These are phyloP conservation scores for Thomomys bottae DNA, from an alignment of 2,113 vertebrate species.

Conservation along the genomic window DNA sequence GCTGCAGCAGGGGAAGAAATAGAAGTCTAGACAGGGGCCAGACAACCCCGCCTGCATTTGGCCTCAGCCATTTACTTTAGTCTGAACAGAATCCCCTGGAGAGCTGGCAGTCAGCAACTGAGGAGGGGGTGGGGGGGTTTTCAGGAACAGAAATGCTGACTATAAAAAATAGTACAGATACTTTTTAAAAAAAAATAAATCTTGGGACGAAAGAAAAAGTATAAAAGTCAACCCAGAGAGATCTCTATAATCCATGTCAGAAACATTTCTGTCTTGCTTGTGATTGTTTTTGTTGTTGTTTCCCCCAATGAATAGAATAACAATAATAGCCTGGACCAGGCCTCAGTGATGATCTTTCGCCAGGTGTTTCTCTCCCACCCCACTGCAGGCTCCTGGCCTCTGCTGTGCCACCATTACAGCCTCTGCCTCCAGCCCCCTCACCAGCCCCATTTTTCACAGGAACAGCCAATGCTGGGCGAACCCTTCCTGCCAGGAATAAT, in stretches of 20 bases:
- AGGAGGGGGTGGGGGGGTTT: accelerated
- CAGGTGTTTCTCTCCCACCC: neutral
- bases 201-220: neutral
- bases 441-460: neutral
- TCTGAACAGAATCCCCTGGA: conserved; percentile 18
- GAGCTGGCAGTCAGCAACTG: neutral
- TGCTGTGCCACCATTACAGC: neutral
- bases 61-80: neutral
- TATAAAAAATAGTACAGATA: neutral
- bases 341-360: neutral
- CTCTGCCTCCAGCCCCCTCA: neutral
- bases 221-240: neutral
- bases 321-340: no score
- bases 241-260: neutral
- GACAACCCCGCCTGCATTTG: neutral
- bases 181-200: no score
- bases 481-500: neutral
- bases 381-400: neutral
- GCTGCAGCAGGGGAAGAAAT: conserved; percentile 6
- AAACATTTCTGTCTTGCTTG: neutral
- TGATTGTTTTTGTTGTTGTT: neutral
- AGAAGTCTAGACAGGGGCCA: conserved; percentile 60
- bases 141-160: neutral
- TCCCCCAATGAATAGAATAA: neutral
- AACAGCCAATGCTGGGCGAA: neutral